Evolutionary conservation across 1,140 invertebrate species (phyloP).

Genomic region (Nasonia longicornis): DNA sequence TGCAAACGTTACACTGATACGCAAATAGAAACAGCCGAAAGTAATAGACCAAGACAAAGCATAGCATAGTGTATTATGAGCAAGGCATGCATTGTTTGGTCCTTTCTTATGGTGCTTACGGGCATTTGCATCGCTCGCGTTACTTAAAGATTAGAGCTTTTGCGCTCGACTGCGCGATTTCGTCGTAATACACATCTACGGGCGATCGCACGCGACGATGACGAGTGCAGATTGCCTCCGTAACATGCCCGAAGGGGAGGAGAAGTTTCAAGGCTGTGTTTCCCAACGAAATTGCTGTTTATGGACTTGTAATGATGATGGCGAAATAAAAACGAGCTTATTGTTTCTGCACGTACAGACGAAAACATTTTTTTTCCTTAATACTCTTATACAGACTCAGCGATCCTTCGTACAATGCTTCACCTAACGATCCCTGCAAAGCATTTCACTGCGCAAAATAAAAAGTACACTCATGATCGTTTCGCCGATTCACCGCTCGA

Average conservation of each 20-base stretch:
- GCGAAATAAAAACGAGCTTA: background rate
- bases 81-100: background rate
- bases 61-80: background rate
- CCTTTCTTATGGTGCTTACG: conserved; percentile 13
- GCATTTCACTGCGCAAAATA: background rate
- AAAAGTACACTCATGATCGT: background rate
- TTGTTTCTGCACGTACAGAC: too few species aligned
- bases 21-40: background rate
- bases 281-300: background rate
- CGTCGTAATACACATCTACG: background rate
- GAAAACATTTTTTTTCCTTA: too few species aligned
- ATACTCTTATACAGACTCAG: background rate
- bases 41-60: background rate
- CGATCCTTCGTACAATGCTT: background rate
- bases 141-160: background rate
- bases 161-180: background rate
- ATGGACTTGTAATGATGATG: background rate
- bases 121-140: conserved; percentile 10
- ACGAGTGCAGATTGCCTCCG: background rate
- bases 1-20: too few species aligned
- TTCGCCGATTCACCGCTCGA: background rate
- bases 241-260: background rate
- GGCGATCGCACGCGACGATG: conserved; percentile 7
- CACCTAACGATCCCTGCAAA: background rate
- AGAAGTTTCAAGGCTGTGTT: background rate